Percentiles rank a stretch among this genome's conserved stretches.
Evolutionary conservation across 2,888 invertebrate species (phyloP).

Genomic region (Furcula furcula): DNA sequence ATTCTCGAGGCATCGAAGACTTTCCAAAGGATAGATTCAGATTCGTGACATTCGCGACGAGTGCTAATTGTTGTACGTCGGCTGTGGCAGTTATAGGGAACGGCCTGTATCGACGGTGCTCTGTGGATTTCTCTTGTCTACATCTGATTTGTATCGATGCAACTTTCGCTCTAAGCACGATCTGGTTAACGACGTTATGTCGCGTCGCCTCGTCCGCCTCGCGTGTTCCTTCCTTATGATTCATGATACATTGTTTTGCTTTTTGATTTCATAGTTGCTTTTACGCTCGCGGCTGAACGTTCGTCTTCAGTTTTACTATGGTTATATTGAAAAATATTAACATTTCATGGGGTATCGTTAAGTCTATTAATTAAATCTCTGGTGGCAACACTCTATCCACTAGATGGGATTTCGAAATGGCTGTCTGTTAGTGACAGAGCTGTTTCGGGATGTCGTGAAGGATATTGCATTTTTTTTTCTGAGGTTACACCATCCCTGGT

Average conservation of each 20-base stretch:
- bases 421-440: not conserved
- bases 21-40: constrained; percentile 16
- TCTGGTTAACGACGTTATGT: constrained; percentile 49
- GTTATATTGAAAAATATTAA: no score
- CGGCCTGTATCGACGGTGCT: constrained; percentile 59
- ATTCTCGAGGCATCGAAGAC: constrained; percentile 12
- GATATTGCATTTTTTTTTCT: no score
- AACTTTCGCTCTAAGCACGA: constrained; percentile 69
- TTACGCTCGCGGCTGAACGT: no score
- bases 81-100: constrained; percentile 54
- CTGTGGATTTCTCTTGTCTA: constrained; percentile 58
- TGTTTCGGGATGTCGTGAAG: no score
- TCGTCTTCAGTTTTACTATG: no score
- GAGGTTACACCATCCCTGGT: no score
- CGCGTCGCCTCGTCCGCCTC: constrained; percentile 32
- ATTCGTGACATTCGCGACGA: constrained; percentile 55
- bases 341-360: no score
- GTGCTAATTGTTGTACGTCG: constrained; percentile 62
- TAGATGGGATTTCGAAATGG: not conserved
- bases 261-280: constrained; percentile 9
- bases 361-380: no score
- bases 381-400: no score
- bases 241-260: constrained; percentile 19
- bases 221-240: constrained; percentile 29
- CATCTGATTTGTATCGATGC: constrained; percentile 66